These are phyloP conservation scores for Caloenas nicobarica DNA, from an alignment of 2,113 vertebrate species.

Conservation along the genomic window DNA sequence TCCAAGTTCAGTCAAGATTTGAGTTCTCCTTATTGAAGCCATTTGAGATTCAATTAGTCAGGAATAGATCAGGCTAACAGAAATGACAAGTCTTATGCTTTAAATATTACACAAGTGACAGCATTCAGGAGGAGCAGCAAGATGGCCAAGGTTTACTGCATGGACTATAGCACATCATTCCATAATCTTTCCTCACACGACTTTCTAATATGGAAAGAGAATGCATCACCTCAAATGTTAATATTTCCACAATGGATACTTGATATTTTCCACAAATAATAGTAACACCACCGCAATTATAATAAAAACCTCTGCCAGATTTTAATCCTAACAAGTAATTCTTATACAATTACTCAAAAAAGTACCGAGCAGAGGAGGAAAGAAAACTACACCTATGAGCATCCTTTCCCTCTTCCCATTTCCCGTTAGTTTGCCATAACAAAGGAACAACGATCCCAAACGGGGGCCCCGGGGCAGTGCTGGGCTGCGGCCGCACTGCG, in stretches of 20 bases:
- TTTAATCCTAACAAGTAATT: neutral
- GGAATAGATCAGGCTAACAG: too few relatives aligned
- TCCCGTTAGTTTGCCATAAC: too few relatives aligned
- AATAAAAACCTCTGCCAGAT: neutral
- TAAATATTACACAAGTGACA: neutral
- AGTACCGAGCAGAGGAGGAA: neutral
- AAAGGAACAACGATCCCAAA: rapidly evolving
- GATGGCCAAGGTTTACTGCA: rapidly evolving
- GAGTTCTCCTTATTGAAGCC: too few relatives aligned
- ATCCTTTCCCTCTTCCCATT: neutral
- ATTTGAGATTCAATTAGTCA: too few relatives aligned
- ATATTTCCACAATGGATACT: neutral
- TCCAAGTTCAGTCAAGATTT: too few relatives aligned
- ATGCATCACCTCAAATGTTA: neutral
- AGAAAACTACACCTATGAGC: neutral
- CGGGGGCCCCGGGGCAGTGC: neutral
- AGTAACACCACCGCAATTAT: neutral
- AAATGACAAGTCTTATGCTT: too few relatives aligned
- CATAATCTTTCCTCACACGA: too few relatives aligned
- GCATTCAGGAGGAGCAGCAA: neutral
- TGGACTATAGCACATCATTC: neutral
- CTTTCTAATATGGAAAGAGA: neutral
- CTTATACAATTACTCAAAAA: neutral
- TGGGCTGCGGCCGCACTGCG: too few relatives aligned
- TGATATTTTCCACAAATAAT: neutral